Base-by-base conservation (phyloP, 2,888 invertebrate genomes). In the Tachina grossa region DNA sequence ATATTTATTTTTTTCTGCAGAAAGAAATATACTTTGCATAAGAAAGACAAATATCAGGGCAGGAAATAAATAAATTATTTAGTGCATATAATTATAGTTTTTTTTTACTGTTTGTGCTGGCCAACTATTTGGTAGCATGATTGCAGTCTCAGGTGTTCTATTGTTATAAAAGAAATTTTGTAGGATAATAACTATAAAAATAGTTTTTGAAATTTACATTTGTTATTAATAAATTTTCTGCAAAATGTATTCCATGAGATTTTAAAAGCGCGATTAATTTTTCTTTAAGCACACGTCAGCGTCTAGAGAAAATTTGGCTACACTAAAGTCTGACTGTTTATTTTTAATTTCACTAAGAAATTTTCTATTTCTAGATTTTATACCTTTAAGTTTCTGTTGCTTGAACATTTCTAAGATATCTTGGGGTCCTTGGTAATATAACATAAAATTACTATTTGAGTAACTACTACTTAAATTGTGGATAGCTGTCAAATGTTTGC, bases 401-500 rank as follows among this genome's bases (percentile, higher is more conserved):
- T 14, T n/a, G 31, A n/a, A 22, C 8, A 39, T 51, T 55, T n/a
- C 55, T 51, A 49, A 43, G 49, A 49, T 47, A 61, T 59, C 45
- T 39, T n/a, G 22, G 13, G 53, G 53, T 61, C 45, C 51, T 79
- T 74, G 59, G 31, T 69, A 63, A 57, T 69, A 63, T 74, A 69
- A 74, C 61, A 65, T 74, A 55, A 63, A 63, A 75, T 61, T 74
- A 77, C 45, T 57, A 49, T 81, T 78, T 77, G 82, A 78, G 81
- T 78, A 69, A 85, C 82, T 81, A 63, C 72, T 74, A 69, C 74
- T 81, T 74, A 77, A 81, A 16, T 82, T 74, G 66, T 82, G 85
- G 69, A 85, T 69, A 82, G 77, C 85, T 78, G 78, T 85, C 85
- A 85, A 82, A 85, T 69, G 57, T 61, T 69, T 59, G 63, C 69